These are phyloP conservation scores for Amazona guildingii DNA, from an alignment of 2,113 vertebrate species.

Conservation along the genomic window DNA sequence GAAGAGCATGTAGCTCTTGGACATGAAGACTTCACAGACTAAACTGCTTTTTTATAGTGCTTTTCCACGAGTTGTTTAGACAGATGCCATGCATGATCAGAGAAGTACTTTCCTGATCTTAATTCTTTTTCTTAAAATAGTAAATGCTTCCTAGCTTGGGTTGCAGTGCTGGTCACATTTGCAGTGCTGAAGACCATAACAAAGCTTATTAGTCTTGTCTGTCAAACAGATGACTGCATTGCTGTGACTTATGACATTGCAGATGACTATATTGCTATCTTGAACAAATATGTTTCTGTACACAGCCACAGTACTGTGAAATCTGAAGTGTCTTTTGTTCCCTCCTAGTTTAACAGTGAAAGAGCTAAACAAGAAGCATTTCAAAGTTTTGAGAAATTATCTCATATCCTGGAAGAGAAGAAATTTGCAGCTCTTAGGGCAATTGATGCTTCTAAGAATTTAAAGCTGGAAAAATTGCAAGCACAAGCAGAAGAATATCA, in stretches of 20 bases:
- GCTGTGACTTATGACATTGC: background rate
- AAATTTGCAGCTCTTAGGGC: conserved; percentile 85
- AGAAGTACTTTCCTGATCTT: background rate
- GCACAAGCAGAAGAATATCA: conserved; percentile 93
- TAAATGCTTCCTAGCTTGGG: background rate
- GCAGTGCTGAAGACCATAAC: background rate
- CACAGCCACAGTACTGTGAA: background rate
- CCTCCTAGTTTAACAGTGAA: conserved; percentile 87
- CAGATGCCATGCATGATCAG: background rate
- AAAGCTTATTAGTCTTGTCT: background rate
- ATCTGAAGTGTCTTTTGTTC: conserved; percentile 12
- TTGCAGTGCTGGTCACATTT: background rate
- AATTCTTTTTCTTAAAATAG: background rate
- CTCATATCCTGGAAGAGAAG: conserved; percentile 86
- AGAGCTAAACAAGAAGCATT: conserved; percentile 83
- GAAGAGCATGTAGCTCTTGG: background rate
- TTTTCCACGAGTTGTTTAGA: background rate
- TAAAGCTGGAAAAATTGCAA: conserved; percentile 84
- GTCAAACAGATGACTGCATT: background rate
- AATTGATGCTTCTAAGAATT: conserved; percentile 83
- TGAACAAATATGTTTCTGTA: background rate
- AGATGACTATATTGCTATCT: background rate
- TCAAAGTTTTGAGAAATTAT: conserved; percentile 89
- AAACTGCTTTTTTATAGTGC: background rate
- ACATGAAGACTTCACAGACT: background rate